Evolutionary conservation across 2,797 vertebrate species (phyloP).

Genomic region (Enteromius radiatus): DNA sequence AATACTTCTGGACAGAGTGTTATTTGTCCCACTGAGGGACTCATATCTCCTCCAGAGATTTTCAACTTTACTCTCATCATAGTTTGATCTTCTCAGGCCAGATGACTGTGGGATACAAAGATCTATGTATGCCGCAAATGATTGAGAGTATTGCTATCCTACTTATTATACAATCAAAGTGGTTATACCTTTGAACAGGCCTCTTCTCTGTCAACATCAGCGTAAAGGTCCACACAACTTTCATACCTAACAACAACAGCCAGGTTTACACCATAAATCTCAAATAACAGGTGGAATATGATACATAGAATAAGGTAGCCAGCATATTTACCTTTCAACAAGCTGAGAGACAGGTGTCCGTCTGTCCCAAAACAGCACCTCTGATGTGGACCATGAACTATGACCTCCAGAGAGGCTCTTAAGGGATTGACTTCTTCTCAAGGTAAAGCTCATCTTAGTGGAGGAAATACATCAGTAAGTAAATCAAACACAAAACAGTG

Average conservation of each 20-base stretch:
- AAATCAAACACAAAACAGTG: neutral
- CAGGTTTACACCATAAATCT: neutral
- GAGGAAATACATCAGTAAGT: constrained; percentile 5
- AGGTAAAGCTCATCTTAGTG: constrained; percentile 64
- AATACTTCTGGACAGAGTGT: constrained; percentile 67
- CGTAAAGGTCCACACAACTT: constrained; percentile 67
- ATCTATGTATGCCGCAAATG: neutral
- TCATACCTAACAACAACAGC: constrained; percentile 72
- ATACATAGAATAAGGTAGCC: neutral
- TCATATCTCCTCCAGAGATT: constrained; percentile 47
- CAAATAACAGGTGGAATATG: neutral
- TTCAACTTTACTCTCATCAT: constrained; percentile 53
- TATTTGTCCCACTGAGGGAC: constrained; percentile 32
- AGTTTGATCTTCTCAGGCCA: constrained; percentile 12
- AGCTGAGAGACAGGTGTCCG: constrained; percentile 77
- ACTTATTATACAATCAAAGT: neutral
- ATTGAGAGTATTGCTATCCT: neutral
- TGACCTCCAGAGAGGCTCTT: constrained; percentile 67
- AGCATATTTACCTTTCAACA: constrained; percentile 73
- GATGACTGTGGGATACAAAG: constrained; percentile 53
- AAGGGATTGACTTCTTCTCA: constrained; percentile 76
- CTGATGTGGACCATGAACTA: constrained; percentile 63
- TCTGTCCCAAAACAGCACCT: constrained; percentile 59
- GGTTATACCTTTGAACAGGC: constrained; percentile 65
- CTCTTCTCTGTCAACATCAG: constrained; percentile 55